A percentile compares a stretch with the other conserved stretches of the same genome.
These are phyloP conservation scores for Rhadina sibilatrix DNA, from an alignment of 2,113 vertebrate genomes.

Conservation along the genomic window DNA sequence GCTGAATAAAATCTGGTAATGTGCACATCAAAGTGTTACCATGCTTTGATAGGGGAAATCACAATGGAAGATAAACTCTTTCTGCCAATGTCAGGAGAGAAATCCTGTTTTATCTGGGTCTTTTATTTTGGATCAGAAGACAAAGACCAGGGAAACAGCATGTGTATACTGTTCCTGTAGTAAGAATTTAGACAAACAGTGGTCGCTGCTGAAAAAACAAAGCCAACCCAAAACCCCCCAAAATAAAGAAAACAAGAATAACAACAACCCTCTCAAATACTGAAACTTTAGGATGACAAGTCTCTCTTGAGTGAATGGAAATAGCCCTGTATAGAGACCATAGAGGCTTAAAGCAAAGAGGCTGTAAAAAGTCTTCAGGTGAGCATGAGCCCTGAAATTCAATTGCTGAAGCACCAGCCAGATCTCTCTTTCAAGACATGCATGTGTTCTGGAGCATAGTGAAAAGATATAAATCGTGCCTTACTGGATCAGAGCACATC, in stretches of 20 bases:
- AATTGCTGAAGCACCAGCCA: background rate
- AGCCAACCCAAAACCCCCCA: accelerated
- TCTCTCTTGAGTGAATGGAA: background rate
- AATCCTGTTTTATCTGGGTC: background rate
- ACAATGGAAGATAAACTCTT: background rate
- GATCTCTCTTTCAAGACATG: background rate
- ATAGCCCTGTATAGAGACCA: background rate
- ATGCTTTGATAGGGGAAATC: background rate
- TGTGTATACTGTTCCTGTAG: background rate
- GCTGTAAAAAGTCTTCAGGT: background rate
- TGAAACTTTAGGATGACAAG: background rate
- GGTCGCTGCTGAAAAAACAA: background rate
- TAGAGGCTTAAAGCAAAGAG: background rate
- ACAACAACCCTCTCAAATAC: background rate
- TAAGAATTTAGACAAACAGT: background rate
- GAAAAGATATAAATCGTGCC: background rate
- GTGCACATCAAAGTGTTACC: background rate
- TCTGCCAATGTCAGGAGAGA: background rate
- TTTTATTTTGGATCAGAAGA: background rate
- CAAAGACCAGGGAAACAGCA: background rate
- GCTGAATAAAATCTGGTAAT: background rate
- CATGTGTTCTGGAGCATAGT: background rate
- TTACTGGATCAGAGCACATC: background rate
- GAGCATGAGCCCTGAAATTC: background rate
- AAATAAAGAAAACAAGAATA: background rate